Conservation (phyloP, 2,113 vertebrate genomes). For the Elephas maximus region DNA sequence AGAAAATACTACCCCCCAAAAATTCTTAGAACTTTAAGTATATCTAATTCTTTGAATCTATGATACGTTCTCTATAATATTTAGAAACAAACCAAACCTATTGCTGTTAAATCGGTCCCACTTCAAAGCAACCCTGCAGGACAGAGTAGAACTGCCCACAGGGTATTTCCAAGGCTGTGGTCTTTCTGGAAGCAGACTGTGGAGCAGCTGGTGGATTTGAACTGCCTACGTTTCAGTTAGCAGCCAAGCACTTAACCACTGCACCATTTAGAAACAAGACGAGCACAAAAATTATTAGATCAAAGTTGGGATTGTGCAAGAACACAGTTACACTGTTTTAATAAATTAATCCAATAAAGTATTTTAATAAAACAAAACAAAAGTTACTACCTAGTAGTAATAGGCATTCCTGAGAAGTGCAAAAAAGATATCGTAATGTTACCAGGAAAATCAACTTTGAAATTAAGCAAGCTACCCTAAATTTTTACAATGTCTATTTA, state of each 20-base stretch:
- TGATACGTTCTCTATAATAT: background rate
- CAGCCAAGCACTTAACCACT: background rate
- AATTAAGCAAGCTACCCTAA: background rate
- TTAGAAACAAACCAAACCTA: background rate
- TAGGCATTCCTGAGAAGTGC: background rate
- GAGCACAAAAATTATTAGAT: background rate
- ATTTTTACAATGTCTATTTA: constrained; percentile 36
- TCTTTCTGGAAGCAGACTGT: background rate
- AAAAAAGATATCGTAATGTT: background rate
- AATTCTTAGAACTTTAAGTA: constrained; percentile 41
- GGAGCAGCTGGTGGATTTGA: background rate
- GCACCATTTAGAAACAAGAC: background rate
- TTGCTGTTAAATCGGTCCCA: background rate
- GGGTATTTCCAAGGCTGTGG: background rate
- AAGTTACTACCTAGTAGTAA: background rate
- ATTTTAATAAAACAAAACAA: background rate
- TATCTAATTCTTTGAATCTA: background rate
- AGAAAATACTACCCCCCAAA: background rate
- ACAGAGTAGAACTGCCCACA: background rate
- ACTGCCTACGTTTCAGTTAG: background rate
- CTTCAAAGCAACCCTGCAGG: background rate
- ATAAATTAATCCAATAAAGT: constrained; percentile 19
- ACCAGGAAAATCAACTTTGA: constrained; percentile 3
- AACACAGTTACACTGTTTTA: background rate
- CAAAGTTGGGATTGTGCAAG: background rate